phyloP scores from a whole-genome alignment of 2,113 vertebrate genomes.

The Cervus canadensis region DNA sequence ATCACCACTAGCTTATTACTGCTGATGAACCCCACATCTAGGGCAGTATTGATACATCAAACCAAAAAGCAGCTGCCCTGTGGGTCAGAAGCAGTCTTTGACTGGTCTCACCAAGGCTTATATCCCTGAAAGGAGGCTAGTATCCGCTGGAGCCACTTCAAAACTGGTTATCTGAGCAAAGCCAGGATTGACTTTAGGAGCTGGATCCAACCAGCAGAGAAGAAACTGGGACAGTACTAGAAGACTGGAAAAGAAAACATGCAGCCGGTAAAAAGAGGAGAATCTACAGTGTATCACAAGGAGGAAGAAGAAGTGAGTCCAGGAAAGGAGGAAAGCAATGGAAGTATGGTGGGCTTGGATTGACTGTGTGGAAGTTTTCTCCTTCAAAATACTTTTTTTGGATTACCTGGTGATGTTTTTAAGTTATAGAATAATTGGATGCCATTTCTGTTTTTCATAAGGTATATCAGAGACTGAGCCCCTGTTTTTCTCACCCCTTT shows the following conservation, averaged over 20 bases:
- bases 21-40: background rate
- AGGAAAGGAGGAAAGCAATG: background rate
- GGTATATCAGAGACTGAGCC: background rate
- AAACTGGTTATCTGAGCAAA: background rate
- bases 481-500: background rate
- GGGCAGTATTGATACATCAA: background rate
- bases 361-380: background rate
- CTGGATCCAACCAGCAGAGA: background rate
- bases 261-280: background rate
- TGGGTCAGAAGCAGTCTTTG: background rate
- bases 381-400: background rate
- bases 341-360: background rate
- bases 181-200: background rate
- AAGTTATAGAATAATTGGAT: background rate
- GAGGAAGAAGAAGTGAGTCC: background rate
- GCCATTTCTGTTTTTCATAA: background rate
- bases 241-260: background rate
- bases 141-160: background rate
- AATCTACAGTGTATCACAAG: background rate
- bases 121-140: background rate
- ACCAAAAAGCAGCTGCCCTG: background rate
- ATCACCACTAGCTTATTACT: background rate
- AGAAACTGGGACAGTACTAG: background rate
- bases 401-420: background rate
- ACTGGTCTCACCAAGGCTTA: background rate